Evolutionary conservation across 1,140 invertebrate species (phyloP).

Genomic region (Mylabris phalerata): DNA sequence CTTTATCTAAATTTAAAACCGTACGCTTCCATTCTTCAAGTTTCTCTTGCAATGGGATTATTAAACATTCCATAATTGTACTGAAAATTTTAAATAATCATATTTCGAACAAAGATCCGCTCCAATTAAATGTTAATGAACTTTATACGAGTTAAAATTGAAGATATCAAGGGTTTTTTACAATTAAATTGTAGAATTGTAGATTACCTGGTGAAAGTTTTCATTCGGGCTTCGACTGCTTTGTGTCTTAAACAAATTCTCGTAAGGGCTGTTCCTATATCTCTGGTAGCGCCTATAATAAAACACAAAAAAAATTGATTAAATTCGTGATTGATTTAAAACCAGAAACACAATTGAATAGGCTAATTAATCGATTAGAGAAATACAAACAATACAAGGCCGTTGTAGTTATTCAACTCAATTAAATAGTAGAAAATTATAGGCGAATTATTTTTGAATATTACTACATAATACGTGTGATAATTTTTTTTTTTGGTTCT

Average conservation of each 20-base stretch:
- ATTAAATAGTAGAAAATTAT: too few relatives aligned
- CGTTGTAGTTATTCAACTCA: too few relatives aligned
- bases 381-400: too few relatives aligned
- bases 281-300: conserved; percentile 85
- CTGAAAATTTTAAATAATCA: conserved; percentile 38
- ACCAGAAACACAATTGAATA: background rate
- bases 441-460: too few relatives aligned
- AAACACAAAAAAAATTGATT: conserved; percentile 16
- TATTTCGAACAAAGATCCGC: too few relatives aligned
- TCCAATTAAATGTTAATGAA: too few relatives aligned
- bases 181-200: too few relatives aligned
- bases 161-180: too few relatives aligned
- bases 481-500: too few relatives aligned
- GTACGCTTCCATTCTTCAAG: conserved; percentile 86
- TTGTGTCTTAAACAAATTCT: conserved; percentile 89
- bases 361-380: too few relatives aligned
- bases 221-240: conserved; percentile 87
- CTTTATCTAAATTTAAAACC: conserved; percentile 76
- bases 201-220: conserved; percentile 79
- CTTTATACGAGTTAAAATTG: too few relatives aligned
- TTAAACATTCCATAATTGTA: conserved; percentile 72
- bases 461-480: too few relatives aligned
- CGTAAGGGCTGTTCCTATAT: conserved; percentile 91
- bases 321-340: background rate
- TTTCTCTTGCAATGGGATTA: conserved; percentile 80